Base-by-base conservation (phyloP, 2,113 vertebrate species). In the Guaruba guarouba region DNA sequence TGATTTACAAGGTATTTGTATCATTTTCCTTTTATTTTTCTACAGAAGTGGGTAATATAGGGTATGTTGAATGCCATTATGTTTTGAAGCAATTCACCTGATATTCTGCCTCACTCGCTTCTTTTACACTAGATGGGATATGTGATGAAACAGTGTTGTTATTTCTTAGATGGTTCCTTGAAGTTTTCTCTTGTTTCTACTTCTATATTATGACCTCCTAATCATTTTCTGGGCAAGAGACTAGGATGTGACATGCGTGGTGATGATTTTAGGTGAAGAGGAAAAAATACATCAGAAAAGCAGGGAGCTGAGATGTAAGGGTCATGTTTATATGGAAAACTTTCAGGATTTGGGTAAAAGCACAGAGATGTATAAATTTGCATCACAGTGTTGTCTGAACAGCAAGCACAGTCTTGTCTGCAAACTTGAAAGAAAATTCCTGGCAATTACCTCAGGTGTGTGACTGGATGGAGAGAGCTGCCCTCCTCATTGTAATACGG, bases 1-100 rank as follows among this genome's bases (percentile, higher is more conserved):
- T 88, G 82, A 97, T 96, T 97, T 88, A 85, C 25, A 9, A 97
- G 87, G 66, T 61, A 66, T 88, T 92, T 93, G 28, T 94, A 84
- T 90, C 29, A 49, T 78, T 92, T 89, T 24, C 44, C n/a, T 95
- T 96, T 81, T 86, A 43, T 94, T 96, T 93, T 92, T 51, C 57
- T 79, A 61, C 71, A 92, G 82, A 75, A 97, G 46, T 28, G 93
- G 37, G n/a, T 70, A 69, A 62, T 89, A 71, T 52, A 86, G 57
- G n/a, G 51, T 66, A 49, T 52, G 61, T 96, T 91, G 91, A 95
- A 86, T 95, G 27, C 33, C 63, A 19, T 64, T 59, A 22, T 10
- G 25, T 73, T 94, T 88, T 86, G 83, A 77, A 94, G 79, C 44
- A 70, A 37, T 86, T 92, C 55, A 86, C 51, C 79, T 74, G 89